Conservation (phyloP, 1,140 invertebrate species). For the Pseudachorutes palmiensis region DNA sequence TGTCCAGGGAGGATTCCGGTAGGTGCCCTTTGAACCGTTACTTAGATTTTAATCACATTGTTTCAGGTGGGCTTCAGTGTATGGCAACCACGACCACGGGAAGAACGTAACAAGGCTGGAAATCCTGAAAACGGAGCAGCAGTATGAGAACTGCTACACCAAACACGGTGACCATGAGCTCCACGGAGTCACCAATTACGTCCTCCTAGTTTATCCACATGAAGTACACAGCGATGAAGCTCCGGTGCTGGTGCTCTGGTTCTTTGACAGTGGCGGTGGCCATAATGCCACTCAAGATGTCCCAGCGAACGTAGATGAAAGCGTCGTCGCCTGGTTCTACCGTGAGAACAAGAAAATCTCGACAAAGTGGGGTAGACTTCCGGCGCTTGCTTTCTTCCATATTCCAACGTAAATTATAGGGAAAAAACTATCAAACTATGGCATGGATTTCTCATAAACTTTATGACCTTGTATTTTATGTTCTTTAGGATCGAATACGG, state of each 20-base stretch:
- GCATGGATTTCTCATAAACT: not conserved
- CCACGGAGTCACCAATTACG: conserved; percentile 26
- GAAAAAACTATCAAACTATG: not conserved
- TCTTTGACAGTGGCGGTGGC: conserved; percentile 27
- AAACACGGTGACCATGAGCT: not conserved
- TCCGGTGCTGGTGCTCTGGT: conserved; percentile 24
- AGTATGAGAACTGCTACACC: conserved; percentile 17
- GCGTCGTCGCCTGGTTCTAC: conserved; percentile 15
- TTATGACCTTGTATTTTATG: not conserved
- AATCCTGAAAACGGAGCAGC: conserved; percentile 22
- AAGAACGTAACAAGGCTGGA: conserved; percentile 24
- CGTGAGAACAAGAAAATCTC: not conserved
- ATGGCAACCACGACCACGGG: conserved; percentile 30
- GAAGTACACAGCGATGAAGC: conserved; percentile 4
- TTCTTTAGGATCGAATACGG: conserved; percentile 16
- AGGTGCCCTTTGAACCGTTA: no score
- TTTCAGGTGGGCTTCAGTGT: conserved; percentile 30
- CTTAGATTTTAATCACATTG: no score
- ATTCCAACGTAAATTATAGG: conserved; percentile 18
- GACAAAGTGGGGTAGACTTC: conserved; percentile 13
- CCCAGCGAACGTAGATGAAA: conserved; percentile 15
- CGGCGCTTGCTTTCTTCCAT: conserved; percentile 22
- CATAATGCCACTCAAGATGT: conserved; percentile 13
- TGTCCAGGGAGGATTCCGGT: conserved; percentile 14
- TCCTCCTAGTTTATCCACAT: conserved; percentile 17